These are phyloP conservation scores for Cynopterus sphinx DNA, from an alignment of 2,797 vertebrate genomes.

Conservation along the genomic window DNA sequence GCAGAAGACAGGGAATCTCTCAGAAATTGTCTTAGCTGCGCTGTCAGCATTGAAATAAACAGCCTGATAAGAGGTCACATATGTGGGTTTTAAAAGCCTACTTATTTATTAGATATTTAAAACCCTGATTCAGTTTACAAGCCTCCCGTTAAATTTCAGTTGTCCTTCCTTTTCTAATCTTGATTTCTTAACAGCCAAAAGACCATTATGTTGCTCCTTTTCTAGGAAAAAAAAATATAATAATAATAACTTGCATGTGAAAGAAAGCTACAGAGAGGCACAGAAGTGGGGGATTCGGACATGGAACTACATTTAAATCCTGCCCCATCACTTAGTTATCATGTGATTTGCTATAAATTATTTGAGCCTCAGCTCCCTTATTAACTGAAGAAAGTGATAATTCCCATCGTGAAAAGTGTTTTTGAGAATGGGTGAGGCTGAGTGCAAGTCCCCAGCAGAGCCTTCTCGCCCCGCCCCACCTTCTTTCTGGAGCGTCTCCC, in stretches of 20 bases:
- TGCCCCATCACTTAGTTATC: no score
- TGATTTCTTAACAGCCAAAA: conserved; percentile 42
- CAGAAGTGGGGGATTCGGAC: no score
- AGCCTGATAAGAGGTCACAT: conserved; percentile 49
- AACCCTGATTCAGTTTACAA: conserved; percentile 61
- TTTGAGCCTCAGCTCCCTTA: neutral
- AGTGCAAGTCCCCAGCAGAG: fast-evolving
- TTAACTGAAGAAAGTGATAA: neutral
- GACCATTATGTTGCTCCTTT: neutral
- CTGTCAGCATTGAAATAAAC: conserved; percentile 61
- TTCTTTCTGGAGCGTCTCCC: neutral
- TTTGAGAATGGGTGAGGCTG: neutral
- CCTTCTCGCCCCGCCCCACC: fast-evolving
- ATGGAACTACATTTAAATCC: neutral
- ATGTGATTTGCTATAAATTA: neutral
- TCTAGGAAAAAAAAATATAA: neutral
- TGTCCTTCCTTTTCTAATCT: conserved; percentile 53
- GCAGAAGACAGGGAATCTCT: neutral
- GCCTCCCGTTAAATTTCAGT: conserved; percentile 46
- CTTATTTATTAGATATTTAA: conserved; percentile 64
- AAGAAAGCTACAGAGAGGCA: neutral
- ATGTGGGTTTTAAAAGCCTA: conserved; percentile 43
- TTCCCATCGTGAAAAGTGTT: neutral
- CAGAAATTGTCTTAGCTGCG: neutral
- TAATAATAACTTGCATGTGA: neutral